These are phyloP conservation scores for Eriocheir sinensis DNA, from an alignment of 1,140 invertebrate genomes.

Conservation along the genomic window DNA sequence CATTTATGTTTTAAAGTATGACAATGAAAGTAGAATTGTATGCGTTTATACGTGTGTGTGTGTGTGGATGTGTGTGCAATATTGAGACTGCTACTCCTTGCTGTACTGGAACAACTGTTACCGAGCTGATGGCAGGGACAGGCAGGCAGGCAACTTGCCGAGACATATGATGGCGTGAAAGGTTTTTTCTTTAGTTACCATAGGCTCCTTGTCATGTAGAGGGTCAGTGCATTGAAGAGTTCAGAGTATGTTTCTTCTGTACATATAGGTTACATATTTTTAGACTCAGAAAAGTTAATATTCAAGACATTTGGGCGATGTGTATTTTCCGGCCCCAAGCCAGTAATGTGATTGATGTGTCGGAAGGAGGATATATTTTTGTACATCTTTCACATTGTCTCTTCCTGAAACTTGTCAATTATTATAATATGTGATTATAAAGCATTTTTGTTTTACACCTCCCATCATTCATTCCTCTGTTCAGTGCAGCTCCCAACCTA, in stretches of 20 bases:
- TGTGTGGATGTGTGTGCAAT: not conserved
- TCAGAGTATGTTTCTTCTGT: constrained; percentile 2
- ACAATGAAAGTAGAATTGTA: no score
- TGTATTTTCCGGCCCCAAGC: constrained; percentile 42
- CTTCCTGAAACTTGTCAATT: constrained; percentile 70
- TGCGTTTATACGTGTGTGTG: not conserved
- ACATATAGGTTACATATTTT: not conserved
- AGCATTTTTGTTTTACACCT: not conserved
- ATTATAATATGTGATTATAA: constrained; percentile 74
- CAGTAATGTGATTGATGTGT: constrained; percentile 74
- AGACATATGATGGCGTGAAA: not conserved
- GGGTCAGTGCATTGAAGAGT: not conserved
- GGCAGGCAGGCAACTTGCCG: not conserved
- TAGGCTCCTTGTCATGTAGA: constrained; percentile 4
- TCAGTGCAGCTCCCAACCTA: not conserved
- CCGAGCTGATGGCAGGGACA: not conserved
- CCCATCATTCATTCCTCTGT: not conserved
- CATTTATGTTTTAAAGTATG: no score
- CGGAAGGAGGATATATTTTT: constrained; percentile 72
- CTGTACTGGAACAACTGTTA: not conserved
- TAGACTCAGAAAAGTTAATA: constrained; percentile 9
- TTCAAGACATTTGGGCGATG: not conserved
- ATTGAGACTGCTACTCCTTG: not conserved
- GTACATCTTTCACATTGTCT: constrained; percentile 75
- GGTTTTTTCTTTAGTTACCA: not conserved